phyloP scores from a whole-genome alignment of 2,113 vertebrate species.

The Trachemys scripta region DNA sequence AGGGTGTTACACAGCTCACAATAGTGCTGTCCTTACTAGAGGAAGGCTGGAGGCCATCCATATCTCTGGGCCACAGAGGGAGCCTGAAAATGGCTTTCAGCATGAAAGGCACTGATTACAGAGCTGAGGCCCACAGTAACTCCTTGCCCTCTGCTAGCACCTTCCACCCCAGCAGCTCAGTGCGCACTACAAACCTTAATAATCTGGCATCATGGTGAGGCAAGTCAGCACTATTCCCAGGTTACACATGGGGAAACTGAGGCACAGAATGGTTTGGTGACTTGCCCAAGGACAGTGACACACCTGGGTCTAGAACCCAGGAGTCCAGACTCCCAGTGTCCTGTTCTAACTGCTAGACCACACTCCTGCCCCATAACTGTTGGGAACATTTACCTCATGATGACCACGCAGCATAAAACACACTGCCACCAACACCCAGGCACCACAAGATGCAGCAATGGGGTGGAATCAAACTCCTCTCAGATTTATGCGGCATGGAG shows the following conservation, averaged over 20 bases:
- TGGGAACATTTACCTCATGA: neutral
- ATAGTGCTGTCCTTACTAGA: neutral
- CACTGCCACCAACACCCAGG: too few species aligned
- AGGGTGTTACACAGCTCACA: neutral
- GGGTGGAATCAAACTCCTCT: too few species aligned
- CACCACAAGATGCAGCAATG: too few species aligned
- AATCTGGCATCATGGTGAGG: neutral
- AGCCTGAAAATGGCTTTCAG: neutral
- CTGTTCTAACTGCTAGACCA: neutral
- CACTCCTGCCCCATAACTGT: neutral
- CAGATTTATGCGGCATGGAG: too few species aligned
- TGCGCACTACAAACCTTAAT: neutral
- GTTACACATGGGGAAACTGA: neutral
- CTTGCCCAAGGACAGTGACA: neutral
- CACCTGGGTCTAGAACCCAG: neutral
- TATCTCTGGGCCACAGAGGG: neutral
- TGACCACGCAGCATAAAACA: neutral
- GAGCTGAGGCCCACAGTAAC: neutral
- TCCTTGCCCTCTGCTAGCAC: neutral
- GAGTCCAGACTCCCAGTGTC: neutral
- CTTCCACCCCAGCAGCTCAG: neutral
- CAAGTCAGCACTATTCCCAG: neutral
- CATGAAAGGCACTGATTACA: neutral
- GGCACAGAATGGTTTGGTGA: neutral
- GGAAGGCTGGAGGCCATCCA: neutral